These are phyloP conservation scores for Zaprionus africanus DNA, from an alignment of 1,140 invertebrate genomes.

Conservation along the genomic window DNA sequence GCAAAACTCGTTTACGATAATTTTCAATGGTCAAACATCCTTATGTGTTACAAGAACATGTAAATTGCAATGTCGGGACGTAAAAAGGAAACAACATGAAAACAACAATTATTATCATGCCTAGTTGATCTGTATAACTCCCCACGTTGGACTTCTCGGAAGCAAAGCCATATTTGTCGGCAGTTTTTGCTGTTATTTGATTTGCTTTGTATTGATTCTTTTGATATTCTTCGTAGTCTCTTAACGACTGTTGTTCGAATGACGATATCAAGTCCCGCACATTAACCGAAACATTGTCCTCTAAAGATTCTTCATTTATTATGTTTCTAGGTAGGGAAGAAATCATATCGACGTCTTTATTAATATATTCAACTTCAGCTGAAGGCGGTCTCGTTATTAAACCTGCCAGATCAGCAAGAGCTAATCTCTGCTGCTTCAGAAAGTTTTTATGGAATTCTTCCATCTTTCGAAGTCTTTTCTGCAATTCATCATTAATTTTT, in stretches of 20 bases:
- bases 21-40: no score
- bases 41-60: background rate
- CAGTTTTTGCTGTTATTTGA: background rate
- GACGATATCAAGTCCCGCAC: constrained; percentile 88
- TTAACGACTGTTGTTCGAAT: constrained; percentile 83
- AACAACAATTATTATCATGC: background rate
- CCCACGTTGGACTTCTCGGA: background rate
- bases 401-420: background rate
- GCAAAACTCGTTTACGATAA: no score
- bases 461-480: background rate
- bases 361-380: background rate
- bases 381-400: background rate
- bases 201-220: background rate
- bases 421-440: background rate
- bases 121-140: background rate
- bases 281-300: constrained; percentile 85
- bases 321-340: background rate
- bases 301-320: background rate
- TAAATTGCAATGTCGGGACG: background rate
- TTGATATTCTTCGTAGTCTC: constrained; percentile 18
- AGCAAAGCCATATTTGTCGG: background rate
- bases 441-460: background rate
- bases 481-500: background rate
- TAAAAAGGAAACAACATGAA: background rate
- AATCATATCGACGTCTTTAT: background rate